Conservation (phyloP, 2,888 invertebrate genomes). For the Catocala fraxini region DNA sequence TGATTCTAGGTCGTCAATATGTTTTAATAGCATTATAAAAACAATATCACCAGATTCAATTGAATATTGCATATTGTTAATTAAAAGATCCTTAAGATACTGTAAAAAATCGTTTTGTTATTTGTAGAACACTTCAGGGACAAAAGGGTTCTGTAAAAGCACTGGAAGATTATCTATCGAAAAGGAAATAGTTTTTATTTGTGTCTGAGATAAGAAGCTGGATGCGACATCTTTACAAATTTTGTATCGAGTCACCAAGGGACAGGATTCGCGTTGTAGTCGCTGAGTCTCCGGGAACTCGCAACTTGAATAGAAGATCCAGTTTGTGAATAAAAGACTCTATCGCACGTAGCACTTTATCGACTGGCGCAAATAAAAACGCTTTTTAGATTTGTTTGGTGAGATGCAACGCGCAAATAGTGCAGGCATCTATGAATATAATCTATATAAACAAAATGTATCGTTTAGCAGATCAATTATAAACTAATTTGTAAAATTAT, state of each 20-base stretch:
- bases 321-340: constrained; percentile 54
- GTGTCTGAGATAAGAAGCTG: constrained; percentile 48
- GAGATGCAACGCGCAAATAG: no score
- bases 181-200: constrained; percentile 51
- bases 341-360: constrained; percentile 28
- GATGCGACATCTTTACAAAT: constrained; percentile 64
- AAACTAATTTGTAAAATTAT: no score
- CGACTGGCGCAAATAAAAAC: constrained; percentile 18
- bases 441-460: no score
- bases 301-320: constrained; percentile 59
- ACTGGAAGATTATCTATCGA: not conserved
- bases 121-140: no score
- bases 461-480: no score
- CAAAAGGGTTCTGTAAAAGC: no score
- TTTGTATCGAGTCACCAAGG: constrained; percentile 60
- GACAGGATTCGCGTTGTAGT: constrained; percentile 55
- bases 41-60: constrained; percentile 36
- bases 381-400: constrained; percentile 16
- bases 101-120: no score
- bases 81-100: constrained; percentile 12
- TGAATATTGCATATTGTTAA: constrained; percentile 45
- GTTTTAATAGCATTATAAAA: constrained; percentile 44
- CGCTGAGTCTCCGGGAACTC: constrained; percentile 54
- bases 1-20: constrained; percentile 43
- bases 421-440: no score